phyloP scores from a whole-genome alignment of 2,888 invertebrate species.

The Liopterus haemorrhoidalis region DNA sequence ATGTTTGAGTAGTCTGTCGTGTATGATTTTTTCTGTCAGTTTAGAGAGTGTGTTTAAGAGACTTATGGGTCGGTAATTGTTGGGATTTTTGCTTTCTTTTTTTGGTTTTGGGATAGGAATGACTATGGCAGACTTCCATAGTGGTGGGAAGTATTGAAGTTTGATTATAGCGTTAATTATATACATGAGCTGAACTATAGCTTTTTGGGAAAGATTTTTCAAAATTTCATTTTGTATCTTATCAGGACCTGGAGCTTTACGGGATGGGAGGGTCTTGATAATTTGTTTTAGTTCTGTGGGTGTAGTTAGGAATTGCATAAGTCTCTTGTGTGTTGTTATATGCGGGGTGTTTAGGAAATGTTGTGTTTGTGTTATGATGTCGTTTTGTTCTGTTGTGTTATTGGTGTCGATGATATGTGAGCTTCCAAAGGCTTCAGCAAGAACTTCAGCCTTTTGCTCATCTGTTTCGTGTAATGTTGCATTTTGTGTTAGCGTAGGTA shows the following conservation, averaged over 20 bases:
- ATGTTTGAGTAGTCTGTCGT: constrained; percentile 22
- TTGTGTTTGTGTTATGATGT: background rate
- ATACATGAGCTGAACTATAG: constrained; percentile 22
- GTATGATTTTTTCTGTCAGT: constrained; percentile 28
- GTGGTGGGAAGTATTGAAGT: constrained; percentile 22
- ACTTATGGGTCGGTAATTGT: constrained; percentile 26
- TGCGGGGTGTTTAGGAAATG: background rate
- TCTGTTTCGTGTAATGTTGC: constrained; percentile 1
- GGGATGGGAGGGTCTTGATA: constrained; percentile 20
- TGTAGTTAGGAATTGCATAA: constrained; percentile 2
- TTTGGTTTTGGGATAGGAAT: constrained; percentile 23
- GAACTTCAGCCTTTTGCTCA: constrained; percentile 1
- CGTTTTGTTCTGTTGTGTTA: constrained; percentile 5
- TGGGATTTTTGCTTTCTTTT: constrained; percentile 15
- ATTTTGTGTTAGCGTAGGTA: constrained; percentile 3
- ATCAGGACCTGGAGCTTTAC: constrained; percentile 29
- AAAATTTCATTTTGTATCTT: constrained; percentile 22
- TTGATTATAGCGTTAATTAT: constrained; percentile 23
- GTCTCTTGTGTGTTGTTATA: background rate
- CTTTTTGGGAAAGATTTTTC: constrained; percentile 26
- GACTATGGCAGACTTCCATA: constrained; percentile 24
- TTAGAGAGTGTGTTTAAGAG: constrained; percentile 23
- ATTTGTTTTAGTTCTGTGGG: constrained; percentile 21
- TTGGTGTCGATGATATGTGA: constrained; percentile 1
- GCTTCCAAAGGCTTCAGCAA: background rate